A percentile compares a stretch with the other conserved stretches of the same genome.
Evolutionary conservation across 2,797 vertebrate species (phyloP).

Genomic region (Pipistrellus nathusii): DNA sequence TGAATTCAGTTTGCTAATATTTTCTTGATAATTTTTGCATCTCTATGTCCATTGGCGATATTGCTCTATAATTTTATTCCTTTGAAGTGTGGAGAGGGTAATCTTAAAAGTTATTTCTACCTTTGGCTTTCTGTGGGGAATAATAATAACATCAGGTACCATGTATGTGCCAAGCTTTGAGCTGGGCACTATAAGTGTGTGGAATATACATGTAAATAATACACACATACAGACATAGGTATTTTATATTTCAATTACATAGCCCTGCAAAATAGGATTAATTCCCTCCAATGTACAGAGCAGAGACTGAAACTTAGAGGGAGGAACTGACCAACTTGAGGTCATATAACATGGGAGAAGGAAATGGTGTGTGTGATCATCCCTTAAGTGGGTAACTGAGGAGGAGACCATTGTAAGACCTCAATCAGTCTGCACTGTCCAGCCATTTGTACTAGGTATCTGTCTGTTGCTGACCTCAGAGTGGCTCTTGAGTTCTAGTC

Average conservation of each 20-base stretch:
- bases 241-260: not conserved
- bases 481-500: not conserved
- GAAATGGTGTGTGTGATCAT: not conserved
- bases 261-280: not conserved
- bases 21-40: not conserved
- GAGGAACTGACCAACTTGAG: not conserved
- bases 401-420: not conserved
- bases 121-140: constrained; percentile 6
- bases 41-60: not conserved
- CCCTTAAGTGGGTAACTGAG: not conserved
- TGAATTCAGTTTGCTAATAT: not conserved
- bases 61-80: not conserved
- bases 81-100: not conserved
- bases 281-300: constrained; percentile 14
- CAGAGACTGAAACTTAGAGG: not conserved
- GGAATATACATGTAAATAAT: not conserved
- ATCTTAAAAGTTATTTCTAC: not conserved
- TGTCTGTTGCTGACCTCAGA: not conserved
- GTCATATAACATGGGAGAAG: not conserved
- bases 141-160: not conserved
- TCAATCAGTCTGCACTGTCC: not conserved
- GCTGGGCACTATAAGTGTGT: not conserved
- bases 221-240: not conserved
- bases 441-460: not conserved
- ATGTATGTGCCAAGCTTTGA: not conserved